These are phyloP conservation scores for Dicycla oo DNA, from an alignment of 2,888 invertebrate genomes.

Conservation along the genomic window DNA sequence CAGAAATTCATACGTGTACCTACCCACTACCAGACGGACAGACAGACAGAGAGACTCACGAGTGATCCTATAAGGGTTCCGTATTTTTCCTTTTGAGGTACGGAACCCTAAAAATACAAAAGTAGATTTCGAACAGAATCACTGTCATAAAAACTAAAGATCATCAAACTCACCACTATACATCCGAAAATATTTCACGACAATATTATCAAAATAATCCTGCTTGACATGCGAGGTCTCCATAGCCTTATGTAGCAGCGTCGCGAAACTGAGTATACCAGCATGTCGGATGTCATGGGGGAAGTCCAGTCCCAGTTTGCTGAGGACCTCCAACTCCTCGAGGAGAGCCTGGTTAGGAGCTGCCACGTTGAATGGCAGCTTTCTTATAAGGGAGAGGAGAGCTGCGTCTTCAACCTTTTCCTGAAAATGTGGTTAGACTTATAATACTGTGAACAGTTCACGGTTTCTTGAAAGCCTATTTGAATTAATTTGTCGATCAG, in stretches of 20 bases:
- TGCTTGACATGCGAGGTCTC: slow-evolving; percentile 88
- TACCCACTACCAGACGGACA: no score
- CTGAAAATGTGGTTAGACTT: slow-evolving; percentile 74
- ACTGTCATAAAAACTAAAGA: no score
- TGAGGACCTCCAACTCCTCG: slow-evolving; percentile 89
- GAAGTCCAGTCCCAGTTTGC: slow-evolving; percentile 82
- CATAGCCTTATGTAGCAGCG: slow-evolving; percentile 92
- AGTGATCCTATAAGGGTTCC: no score
- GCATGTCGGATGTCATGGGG: slow-evolving; percentile 91
- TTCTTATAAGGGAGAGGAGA: slow-evolving; percentile 92
- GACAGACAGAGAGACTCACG: no score
- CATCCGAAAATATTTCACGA: slow-evolving; percentile 93
- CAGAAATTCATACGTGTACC: no score
- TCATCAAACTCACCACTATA: slow-evolving; percentile 90
- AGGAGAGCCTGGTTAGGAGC: slow-evolving; percentile 88
- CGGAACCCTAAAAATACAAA: no score
- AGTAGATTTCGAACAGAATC: no score
- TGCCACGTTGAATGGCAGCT: slow-evolving; percentile 93
- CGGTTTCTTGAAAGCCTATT: no score
- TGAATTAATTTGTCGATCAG: no score
- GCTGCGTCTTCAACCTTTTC: slow-evolving; percentile 91
- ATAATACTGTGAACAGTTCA: no score
- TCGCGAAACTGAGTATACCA: slow-evolving; percentile 93
- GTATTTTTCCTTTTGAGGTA: no score
- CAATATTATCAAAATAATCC: slow-evolving; percentile 93